Base-by-base conservation (phyloP, 2,888 invertebrate genomes). In the Epirrita christyi region DNA sequence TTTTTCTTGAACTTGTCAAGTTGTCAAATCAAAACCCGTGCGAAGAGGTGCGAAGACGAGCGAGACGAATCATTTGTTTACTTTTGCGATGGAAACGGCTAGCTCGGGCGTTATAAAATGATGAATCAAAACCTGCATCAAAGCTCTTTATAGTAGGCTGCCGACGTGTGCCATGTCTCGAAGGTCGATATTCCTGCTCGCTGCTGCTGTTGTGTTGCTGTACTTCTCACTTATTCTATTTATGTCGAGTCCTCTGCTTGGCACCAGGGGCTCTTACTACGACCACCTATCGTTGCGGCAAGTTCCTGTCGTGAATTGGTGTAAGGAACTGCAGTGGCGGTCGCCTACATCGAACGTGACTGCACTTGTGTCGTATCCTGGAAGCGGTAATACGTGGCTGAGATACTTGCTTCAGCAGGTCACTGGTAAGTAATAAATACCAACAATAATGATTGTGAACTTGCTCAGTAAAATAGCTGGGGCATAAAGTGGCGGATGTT, bases 341-440 rank as follows among this genome's bases (percentile, higher is more conserved):
- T 84, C 89, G 0, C 93, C 94, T 8, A 87, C 92, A 0, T 61
- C 71, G 0, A 70, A 82, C 9, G 87, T 93, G 7, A 93, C 93
- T 0, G 96, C 96, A 0, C 84, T 97, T 32, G 96, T 94, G 0
- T 96, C 96, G 0, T 96, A 95, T 80, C 97, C 96, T 5, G 96
- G 96, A n/a, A 96, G 96, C 75, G 96, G 96, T 0, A 97, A 97
- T 76, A 96, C 96, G 15, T 97, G 97, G 97, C 83, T 97, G 11
- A 85, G 97, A 55, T 96, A 96, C 78, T 83, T 97, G 40, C 80
- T 96, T 43, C 96, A 96, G 78, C 96, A 96, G 83, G 94, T 94
- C 28, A 96, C 96, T 76, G 96, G 95, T 95, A 68, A 59, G 46
- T n/a, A 14, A 32, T 32, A 2, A 9, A 3, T 21, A 21, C 4